These are phyloP conservation scores for Lateolabrax maculatus DNA, from an alignment of 2,797 vertebrate genomes.

Conservation along the genomic window DNA sequence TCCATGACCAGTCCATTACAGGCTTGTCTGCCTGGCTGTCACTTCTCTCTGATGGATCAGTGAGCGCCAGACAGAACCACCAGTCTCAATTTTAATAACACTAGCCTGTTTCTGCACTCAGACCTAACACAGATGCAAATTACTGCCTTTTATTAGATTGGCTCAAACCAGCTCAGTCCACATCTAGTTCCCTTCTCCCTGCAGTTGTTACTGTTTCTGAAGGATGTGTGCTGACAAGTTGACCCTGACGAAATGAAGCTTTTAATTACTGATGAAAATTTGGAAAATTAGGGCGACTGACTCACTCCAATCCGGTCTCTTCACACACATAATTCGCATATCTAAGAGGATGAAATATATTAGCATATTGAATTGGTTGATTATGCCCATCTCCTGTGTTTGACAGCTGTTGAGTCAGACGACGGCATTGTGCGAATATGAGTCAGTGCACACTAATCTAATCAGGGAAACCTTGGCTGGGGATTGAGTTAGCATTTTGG, in stretches of 20 bases:
- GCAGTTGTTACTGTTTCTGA: constrained; percentile 30
- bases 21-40: constrained; percentile 80
- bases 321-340: constrained; percentile 60
- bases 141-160: constrained; percentile 55
- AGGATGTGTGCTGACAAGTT: constrained; percentile 32
- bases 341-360: constrained; percentile 79
- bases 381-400: constrained; percentile 67
- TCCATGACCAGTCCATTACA: constrained; percentile 78
- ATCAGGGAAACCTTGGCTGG: constrained; percentile 71
- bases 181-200: constrained; percentile 6
- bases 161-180: constrained; percentile 21
- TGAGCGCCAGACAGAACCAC: constrained; percentile 69
- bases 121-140: constrained; percentile 61
- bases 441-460: constrained; percentile 78
- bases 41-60: constrained; percentile 81
- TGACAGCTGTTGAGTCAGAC: constrained; percentile 81
- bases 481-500: constrained; percentile 72
- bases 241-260: constrained; percentile 40
- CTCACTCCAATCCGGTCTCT: constrained; percentile 38
- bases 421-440: constrained; percentile 72
- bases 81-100: constrained; percentile 76
- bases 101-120: constrained; percentile 39
- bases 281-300: constrained; percentile 54
- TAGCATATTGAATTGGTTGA: constrained; percentile 79
- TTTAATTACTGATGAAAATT: constrained; percentile 68